Base-by-base conservation (phyloP, 2,113 vertebrate genomes). In the Mormyrus lacerda region DNA sequence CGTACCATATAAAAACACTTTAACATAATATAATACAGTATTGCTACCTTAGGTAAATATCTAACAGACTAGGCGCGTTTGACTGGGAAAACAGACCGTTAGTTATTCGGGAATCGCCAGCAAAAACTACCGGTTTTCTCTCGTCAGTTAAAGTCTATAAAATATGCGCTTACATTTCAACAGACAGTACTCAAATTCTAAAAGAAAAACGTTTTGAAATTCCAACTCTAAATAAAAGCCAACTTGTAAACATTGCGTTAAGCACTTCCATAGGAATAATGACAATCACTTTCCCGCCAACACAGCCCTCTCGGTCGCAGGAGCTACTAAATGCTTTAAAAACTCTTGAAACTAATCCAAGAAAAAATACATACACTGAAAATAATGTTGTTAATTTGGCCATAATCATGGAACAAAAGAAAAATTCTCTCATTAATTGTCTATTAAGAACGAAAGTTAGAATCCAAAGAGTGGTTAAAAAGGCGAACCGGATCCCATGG, bases 241-340 rank as follows among this genome's bases (percentile, higher is more conserved):
- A 84, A 84, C 82, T 84, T 42, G 44, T 84, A 84, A 84, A 84
- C 31, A 79, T 19, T 79, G n/a, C 35, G 31, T 47, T 13, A n/a
- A 47, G 44, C 39, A 47, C 82, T 3, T 45, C 21, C 44, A 84
- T 11, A 84, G 42, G 39, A 84, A 84, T 76, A 76, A 76, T 84
- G 42, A 53, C 85, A 53, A 48, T 53, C 85, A 87, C 15, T 87
- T 87, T 87, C 85, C 85, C 85, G 85, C 85, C 85, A 87, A 87
- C 85, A 53, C 44, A 84, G 24, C 82, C 42, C 21, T 15, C 87
- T 61, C 35, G 19, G 15, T 21, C 24, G 48, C 31, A 4, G 48
- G 13, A 50, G 21, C 87, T 31, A 48, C 44, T 47, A 82, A 88
- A 73, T 13, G 73, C 15, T 35, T 27, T 79, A 82, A 47, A 84